Base-by-base conservation (phyloP, 1,140 invertebrate species). In the Drosophila biarmipes region DNA sequence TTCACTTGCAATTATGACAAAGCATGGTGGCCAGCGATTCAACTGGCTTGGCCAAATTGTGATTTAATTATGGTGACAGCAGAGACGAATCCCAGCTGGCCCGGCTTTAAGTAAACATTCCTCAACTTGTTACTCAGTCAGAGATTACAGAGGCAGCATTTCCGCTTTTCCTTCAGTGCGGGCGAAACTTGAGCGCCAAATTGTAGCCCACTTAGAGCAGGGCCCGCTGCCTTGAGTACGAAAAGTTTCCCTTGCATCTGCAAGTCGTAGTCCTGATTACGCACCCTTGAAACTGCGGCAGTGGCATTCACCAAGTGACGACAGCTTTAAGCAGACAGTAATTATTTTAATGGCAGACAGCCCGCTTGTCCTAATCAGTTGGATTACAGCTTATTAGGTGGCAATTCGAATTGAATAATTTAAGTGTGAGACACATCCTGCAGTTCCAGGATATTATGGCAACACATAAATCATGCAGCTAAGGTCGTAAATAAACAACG, bases 1-100 rank as follows among this genome's bases (percentile, higher is more conserved):
- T 80, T 84, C 46, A 72, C 46, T 46, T 69, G 75, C 69, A 82
- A 78, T 82, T 66, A 75, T 56, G 49, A 46, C 51, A 37, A 43
- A 42, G 21, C 52, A 27, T 54, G 35, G 38, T 17, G 35, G 27
- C 4, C 63, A 34, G 43, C 43, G 58, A 31, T 68, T 72, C 59
- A 59, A 52, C 29, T 34, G 54, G 71, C 54, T 73, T 73, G 31
- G 37, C 10, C 24, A 45, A 63, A 73, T 73, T 54, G 69, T 54
- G 73, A 73, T 73, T 73, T 73, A 73, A 73, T 73, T 63, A 73
- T 43, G 17, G 48, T 35, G 35, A 38, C 48, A 38, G 42, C 11
- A 8, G 19, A 31, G 40, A 11, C 21, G 15, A 51, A 72, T 37
- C 35, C 27, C 38, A 24, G 34, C 17, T 51, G 45, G 52, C 19